Base-by-base conservation (phyloP, 2,113 vertebrate species). In the Lucifuga dentata region DNA sequence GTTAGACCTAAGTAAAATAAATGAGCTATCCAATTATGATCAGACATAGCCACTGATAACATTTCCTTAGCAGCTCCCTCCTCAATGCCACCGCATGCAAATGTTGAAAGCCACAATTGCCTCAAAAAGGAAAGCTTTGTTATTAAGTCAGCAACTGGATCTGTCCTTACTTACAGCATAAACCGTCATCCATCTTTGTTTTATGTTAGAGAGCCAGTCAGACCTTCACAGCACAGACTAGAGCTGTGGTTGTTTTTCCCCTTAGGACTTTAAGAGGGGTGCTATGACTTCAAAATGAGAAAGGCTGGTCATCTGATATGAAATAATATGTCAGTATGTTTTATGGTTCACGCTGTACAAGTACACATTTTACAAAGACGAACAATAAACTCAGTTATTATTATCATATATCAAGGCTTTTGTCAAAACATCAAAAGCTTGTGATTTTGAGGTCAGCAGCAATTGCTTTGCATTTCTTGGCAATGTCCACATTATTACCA, bases 21-120 rank as follows among this genome's bases (percentile, higher is more conserved):
- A 90, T 73, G 86, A 88, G 84, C 79, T 76, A 85, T 90, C 83
- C 82, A 83, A 89, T 87, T 81, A 85, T 85, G 81, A 89, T 86
- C 78, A 76, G 60, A 71, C 68, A 64, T 52, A 52, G 69, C 56
- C 26, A 60, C 48, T 19, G 15, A 65, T 51, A 8, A 60, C 3
- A 43, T 9, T 53, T 23, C 55, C 46, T 58, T 48, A 69, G 73
- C 62, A 62, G 61, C 24, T 65, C 15, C 4, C 21, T 12, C 19
- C 43, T 13, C 45, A 67, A 0, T 38, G 23, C 10, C n/a, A 32
- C 33, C n/a, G 17, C 11, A 55, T 32, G 32, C 33, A 55, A 24
- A 49, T 68, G 45, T n/a, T 17, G n/a, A 21, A 35, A 53, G 29
- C 19, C 33, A 33, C 41, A 23, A 49, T 26, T 20, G 8, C 10